Conservation (phyloP, 2,888 invertebrate genomes). For the Dynastes grantii region DNA sequence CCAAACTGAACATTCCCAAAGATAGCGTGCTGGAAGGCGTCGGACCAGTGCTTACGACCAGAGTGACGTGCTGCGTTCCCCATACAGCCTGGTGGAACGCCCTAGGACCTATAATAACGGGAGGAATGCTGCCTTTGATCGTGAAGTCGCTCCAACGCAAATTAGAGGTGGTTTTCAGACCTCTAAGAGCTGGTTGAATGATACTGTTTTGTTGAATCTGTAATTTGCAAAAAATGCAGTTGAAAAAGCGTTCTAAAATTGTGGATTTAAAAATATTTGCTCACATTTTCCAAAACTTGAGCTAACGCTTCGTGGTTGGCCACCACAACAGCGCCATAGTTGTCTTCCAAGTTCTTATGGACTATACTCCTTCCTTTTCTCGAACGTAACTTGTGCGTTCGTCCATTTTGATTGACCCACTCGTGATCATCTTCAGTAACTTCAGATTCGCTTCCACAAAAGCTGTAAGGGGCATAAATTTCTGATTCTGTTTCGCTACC, state of each 20-base stretch:
- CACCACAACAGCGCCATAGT: conserved; percentile 91
- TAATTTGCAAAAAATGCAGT: conserved; percentile 33
- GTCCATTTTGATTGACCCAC: conserved; percentile 70
- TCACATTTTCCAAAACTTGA: conserved; percentile 90
- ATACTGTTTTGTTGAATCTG: conserved; percentile 81
- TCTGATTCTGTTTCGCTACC: conserved; percentile 89
- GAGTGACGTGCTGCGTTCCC: conserved; percentile 81
- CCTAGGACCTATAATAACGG: conserved; percentile 78
- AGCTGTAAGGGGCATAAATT: conserved; percentile 87
- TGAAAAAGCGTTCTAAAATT: background rate
- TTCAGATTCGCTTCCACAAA: conserved; percentile 77
- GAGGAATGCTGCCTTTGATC: conserved; percentile 68
- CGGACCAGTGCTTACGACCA: conserved; percentile 79
- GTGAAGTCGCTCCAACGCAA: conserved; percentile 84
- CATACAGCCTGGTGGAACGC: conserved; percentile 85
- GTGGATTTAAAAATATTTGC: conserved; percentile 43
- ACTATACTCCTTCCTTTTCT: conserved; percentile 88
- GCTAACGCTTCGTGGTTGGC: conserved; percentile 93
- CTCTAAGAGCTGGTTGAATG: conserved; percentile 79
- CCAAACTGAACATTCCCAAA: conserved; percentile 78
- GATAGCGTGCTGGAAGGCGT: conserved; percentile 72
- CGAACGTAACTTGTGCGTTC: conserved; percentile 75
- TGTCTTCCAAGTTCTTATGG: conserved; percentile 89
- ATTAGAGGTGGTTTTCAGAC: conserved; percentile 82
- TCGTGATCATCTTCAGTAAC: conserved; percentile 67